Conservation (phyloP, 2,888 invertebrate species). For the Aquatica leii region DNA sequence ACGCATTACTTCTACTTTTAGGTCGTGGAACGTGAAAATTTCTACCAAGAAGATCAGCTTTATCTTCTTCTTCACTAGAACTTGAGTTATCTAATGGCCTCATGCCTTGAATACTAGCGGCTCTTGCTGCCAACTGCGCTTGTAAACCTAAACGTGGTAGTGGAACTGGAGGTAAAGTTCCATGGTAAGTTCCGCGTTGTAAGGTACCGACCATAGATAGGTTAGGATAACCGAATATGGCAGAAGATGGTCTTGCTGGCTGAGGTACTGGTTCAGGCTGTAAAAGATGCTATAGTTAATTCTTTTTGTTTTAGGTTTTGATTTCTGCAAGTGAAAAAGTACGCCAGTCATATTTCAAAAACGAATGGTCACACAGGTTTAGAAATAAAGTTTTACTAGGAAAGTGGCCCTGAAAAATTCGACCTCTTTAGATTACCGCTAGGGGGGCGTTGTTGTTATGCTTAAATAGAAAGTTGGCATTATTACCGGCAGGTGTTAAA, state of each 20-base stretch:
- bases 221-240: conserved; percentile 81
- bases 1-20: conserved; percentile 77
- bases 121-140: conserved; percentile 52
- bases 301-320: too few relatives aligned
- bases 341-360: too few relatives aligned
- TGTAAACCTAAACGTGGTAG: conserved; percentile 70
- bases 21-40: conserved; percentile 83
- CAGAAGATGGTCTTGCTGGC: conserved; percentile 82
- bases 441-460: too few relatives aligned
- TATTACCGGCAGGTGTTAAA: too few relatives aligned
- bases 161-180: conserved; percentile 74
- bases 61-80: conserved; percentile 73
- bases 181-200: conserved; percentile 59
- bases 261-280: conserved; percentile 76
- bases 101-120: conserved; percentile 57
- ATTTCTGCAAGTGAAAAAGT: too few relatives aligned
- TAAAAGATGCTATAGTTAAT: conserved; percentile 45
- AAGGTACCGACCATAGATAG: conserved; percentile 64
- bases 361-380: too few relatives aligned
- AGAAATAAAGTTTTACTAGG: too few relatives aligned
- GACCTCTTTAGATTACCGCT: too few relatives aligned
- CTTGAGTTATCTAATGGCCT: conserved; percentile 65
- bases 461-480: too few relatives aligned
- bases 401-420: too few relatives aligned
- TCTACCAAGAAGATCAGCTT: conserved; percentile 77